These are phyloP conservation scores for Hestina assimilis DNA, from an alignment of 1,140 invertebrate genomes.

Conservation along the genomic window DNA sequence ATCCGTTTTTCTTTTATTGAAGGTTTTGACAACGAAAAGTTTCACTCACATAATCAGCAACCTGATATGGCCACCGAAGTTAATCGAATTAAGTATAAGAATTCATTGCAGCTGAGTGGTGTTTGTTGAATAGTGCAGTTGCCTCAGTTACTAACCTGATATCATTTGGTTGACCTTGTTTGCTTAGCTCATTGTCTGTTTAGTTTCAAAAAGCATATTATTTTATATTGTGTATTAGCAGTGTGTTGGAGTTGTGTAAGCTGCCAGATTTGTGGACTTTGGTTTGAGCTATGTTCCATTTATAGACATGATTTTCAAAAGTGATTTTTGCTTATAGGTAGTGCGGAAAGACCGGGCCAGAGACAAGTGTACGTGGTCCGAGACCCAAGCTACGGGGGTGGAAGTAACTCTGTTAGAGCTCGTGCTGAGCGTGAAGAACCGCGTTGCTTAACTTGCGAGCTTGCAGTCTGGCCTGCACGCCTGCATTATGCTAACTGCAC, in stretches of 20 bases:
- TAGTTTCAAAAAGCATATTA: constrained; percentile 17
- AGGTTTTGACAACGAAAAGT: constrained; percentile 65
- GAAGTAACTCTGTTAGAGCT: constrained; percentile 80
- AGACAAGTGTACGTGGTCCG: constrained; percentile 91
- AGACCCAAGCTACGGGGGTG: constrained; percentile 76
- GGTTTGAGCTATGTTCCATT: constrained; percentile 4
- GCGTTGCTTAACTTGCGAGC: constrained; percentile 89
- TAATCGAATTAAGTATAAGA: constrained; percentile 74
- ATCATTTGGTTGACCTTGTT: constrained; percentile 24
- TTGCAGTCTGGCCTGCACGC: constrained; percentile 85
- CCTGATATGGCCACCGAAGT: constrained; percentile 56
- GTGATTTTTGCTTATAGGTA: constrained; percentile 68
- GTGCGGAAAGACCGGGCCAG: constrained; percentile 89
- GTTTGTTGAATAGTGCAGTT: constrained; percentile 33
- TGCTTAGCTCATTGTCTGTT: constrained; percentile 25
- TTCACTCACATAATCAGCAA: constrained; percentile 54
- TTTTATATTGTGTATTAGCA: constrained; percentile 12
- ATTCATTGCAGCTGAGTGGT: constrained; percentile 59
- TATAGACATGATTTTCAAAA: background rate
- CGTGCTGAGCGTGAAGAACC: constrained; percentile 85
- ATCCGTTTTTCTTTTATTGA: constrained; percentile 49
- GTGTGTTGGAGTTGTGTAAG: constrained; percentile 16
- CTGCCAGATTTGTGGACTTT: constrained; percentile 13
- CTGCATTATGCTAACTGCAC: constrained; percentile 89
- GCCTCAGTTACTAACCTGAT: constrained; percentile 38